Evolutionary conservation across 2,113 vertebrate genomes (phyloP).

Genomic region (Leucopsar rothschildi): DNA sequence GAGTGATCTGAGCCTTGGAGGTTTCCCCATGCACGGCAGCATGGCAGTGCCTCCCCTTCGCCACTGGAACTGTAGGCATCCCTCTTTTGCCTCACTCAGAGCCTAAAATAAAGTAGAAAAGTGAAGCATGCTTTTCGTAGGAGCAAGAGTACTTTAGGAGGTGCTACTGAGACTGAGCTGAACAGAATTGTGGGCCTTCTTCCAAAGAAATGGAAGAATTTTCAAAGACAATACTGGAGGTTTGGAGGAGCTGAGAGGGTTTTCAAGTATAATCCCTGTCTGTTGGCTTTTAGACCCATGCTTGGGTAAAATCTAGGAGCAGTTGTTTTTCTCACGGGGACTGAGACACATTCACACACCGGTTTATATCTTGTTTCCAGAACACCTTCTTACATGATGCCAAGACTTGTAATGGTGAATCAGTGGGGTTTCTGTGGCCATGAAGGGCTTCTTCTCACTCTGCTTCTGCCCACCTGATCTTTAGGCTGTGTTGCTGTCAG

Average conservation of each 20-base stretch:
- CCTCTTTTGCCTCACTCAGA: background rate
- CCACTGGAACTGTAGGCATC: background rate
- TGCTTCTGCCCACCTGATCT: background rate
- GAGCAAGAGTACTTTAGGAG: background rate
- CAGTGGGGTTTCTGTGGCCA: background rate
- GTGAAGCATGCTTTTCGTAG: background rate
- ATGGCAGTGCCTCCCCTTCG: accelerated
- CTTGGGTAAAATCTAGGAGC: background rate
- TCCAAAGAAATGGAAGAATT: background rate
- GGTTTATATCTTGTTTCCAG: background rate
- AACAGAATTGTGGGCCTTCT: background rate
- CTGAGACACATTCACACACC: background rate
- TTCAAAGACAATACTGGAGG: background rate
- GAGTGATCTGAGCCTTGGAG: background rate
- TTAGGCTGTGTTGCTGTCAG: background rate
- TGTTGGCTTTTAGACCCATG: background rate
- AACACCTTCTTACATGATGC: background rate
- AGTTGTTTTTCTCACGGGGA: background rate
- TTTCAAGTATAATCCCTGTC: background rate
- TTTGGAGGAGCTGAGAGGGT: background rate
- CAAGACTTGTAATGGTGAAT: background rate
- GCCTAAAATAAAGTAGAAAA: background rate
- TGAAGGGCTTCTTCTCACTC: background rate
- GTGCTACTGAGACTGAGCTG: background rate
- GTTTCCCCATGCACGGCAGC: accelerated